These are phyloP conservation scores for Elaphurus davidianus DNA, from an alignment of 2,113 vertebrate species.

Conservation along the genomic window DNA sequence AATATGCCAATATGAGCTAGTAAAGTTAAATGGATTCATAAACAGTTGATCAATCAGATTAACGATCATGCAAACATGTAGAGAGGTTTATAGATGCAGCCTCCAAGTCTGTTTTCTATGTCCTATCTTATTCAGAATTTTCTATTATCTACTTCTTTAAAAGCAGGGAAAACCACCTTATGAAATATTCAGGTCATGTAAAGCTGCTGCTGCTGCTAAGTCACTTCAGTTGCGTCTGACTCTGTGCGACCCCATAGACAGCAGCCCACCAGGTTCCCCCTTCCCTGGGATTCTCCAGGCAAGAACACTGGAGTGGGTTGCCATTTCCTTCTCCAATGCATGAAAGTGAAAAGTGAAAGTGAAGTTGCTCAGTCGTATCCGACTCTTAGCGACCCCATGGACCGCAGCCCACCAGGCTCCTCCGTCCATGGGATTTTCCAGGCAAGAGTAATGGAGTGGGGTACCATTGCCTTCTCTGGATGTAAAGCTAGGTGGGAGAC, in stretches of 20 bases:
- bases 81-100: not conserved
- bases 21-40: not conserved
- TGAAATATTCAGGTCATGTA: not conserved
- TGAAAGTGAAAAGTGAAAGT: too few species aligned
- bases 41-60: not conserved
- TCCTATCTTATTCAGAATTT: not conserved
- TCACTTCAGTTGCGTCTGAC: not conserved
- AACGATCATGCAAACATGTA: not conserved
- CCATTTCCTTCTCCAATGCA: too few species aligned
- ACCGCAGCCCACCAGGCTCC: too few species aligned
- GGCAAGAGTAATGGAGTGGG: not conserved
- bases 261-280: not conserved
- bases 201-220: not conserved
- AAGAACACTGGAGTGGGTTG: too few species aligned
- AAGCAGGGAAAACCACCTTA: not conserved
- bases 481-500: not conserved
- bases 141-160: not conserved
- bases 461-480: not conserved
- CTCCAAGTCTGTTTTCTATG: not conserved
- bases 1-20: not conserved
- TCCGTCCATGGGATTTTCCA: too few species aligned
- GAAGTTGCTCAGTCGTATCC: too few species aligned
- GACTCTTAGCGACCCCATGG: too few species aligned
- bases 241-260: not conserved
- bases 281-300: not conserved